Base-by-base conservation (phyloP, 92 coral and sea anemone species). In the Zoanthus sociatus region DNA sequence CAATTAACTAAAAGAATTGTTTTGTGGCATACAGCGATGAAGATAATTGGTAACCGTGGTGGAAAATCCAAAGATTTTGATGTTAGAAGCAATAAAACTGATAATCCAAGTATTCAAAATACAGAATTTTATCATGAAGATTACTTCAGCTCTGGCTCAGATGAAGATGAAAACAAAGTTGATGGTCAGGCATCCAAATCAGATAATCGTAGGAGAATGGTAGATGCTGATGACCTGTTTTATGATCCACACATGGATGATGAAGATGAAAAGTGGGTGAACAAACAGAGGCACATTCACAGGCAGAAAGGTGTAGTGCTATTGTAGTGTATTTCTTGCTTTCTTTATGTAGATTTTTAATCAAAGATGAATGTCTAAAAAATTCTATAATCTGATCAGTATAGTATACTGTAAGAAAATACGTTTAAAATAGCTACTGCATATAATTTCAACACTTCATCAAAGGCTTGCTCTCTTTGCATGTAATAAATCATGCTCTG, bases 211-310 rank as follows among this genome's bases (percentile, higher is more conserved):
- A 91, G 99, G 46, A 92, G 88, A 78, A 64, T 95, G 64, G 50
- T 93, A 87, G 87, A 95, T 11, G 89, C 95, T 86, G 98, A 92
- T 58, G 98, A 97, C 70, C 86, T 97, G 58, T 92, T 95, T 67
- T 97, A 97, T 91, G 99, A 97, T 82, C 99, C 99, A 77, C 83
- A 95, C 44, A 93, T 97, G 99, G 99, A 97, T 87, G 97, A 93
- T 68, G 94, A 97, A 67, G 98, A 97, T 91, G 99, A 95, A 55
- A 88, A 89, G 50, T 97, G 99, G 99, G 96, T 97, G 58, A 86
- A 85, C 67, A 84, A 83, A 61, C 99, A 95, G 69, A 89, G 99
- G 76, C 87, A 71, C 69, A 89, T 86, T 11, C 90, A 95, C 83
- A 85, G 94, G 17, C 66, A 86, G 18, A 84, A 91, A 95, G 92